Evolutionary conservation across 1,140 invertebrate species (phyloP), one percentile per base, ranked within the genome.

Genomic region (Eulimnadia texana): DNA sequence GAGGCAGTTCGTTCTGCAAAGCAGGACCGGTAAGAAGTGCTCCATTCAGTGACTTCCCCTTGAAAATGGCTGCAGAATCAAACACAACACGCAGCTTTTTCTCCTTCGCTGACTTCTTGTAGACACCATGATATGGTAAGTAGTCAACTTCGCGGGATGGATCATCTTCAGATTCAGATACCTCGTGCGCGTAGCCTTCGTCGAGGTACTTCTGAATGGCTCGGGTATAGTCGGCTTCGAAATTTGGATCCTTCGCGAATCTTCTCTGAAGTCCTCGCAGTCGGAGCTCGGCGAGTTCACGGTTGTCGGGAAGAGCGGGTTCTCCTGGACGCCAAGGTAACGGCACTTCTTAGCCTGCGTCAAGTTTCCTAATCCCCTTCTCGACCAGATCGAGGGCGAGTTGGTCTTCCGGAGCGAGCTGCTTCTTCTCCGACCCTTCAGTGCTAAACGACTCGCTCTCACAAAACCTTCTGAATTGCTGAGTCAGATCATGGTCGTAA

Each of bases 201-300:
- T 58, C 27, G 42, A 58, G 23, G 19, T 58, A 58, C 10, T 58
- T 58, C 28, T 58, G 29, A 16, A 54, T 54, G 2, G 56, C n/a
- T n/a, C n/a, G n/a, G n/a, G n/a, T n/a, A n/a, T n/a, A n/a, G n/a
- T n/a, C n/a, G n/a, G n/a, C n/a, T 24, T 42, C 56, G 3, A 42
- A 19, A 27, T 58, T 22, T 13, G 28, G 56, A 28, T 58, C 25
- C 27, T 42, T 58, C 42, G 23, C 24, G 56, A 49, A 58, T 13
- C 25, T 23, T 42, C 47, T n/a, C 20, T 10, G n/a, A n/a, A 58
- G 19, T 16, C 28, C 56, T 42, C 19, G 29, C 11, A 2, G 56
- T 33, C 56, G 27, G 22, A 33, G 56, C 20, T 47, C 27, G 3
- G 56, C 56, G 13, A 58, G 42, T 19, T 29, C 23, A 13, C 28